phyloP scores from a whole-genome alignment of 2,113 vertebrate genomes.

The Gila orcuttii region DNA sequence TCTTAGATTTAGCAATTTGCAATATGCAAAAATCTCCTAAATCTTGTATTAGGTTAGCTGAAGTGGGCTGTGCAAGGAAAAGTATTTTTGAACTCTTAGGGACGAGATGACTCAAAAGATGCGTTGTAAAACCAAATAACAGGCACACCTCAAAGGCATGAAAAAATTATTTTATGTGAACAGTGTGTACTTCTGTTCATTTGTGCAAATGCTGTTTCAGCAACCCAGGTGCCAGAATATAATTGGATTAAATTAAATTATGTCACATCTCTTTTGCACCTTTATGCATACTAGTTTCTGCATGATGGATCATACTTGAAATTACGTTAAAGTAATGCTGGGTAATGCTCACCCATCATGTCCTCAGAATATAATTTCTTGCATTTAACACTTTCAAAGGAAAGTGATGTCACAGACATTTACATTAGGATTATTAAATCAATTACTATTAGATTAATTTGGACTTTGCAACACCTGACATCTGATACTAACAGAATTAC shows the following conservation, averaged over 20 bases:
- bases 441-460: constrained; percentile 70
- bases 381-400: constrained; percentile 58
- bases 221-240: constrained; percentile 20
- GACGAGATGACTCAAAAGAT: background rate
- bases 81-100: background rate
- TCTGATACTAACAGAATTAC: constrained; percentile 40
- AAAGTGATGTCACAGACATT: constrained; percentile 63
- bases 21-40: background rate
- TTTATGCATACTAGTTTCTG: constrained; percentile 18
- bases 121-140: background rate
- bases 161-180: background rate
- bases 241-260: constrained; percentile 27
- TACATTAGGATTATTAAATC: constrained; percentile 77
- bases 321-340: constrained; percentile 44
- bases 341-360: constrained; percentile 50
- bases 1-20: background rate
- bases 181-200: background rate
- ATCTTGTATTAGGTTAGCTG: background rate
- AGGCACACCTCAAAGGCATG: constrained; percentile 1
- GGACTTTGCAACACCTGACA: constrained; percentile 24
- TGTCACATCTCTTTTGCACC: constrained; percentile 19
- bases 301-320: constrained; percentile 27
- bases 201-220: constrained; percentile 11
- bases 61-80: background rate
- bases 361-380: constrained; percentile 62